phyloP scores from a whole-genome alignment of 2,888 invertebrate species.

The Acrobasis repandana region DNA sequence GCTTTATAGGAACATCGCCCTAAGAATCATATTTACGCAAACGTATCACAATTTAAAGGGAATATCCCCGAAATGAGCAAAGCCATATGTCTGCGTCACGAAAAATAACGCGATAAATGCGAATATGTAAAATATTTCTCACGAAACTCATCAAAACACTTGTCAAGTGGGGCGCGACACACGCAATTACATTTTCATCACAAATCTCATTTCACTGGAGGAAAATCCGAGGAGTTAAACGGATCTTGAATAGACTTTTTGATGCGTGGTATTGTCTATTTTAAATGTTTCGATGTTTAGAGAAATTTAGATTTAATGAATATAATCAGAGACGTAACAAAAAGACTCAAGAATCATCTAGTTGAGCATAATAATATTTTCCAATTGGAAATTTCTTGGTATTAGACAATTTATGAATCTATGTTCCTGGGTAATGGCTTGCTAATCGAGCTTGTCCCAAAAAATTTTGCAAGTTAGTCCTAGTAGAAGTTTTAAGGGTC shows the following conservation, averaged over 20 bases:
- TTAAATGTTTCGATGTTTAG: neutral
- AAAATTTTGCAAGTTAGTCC: too few species aligned
- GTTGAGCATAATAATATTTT: too few species aligned
- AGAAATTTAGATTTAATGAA: too few species aligned
- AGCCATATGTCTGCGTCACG: neutral
- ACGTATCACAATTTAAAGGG: neutral
- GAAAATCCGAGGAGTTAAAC: conserved; percentile 51
- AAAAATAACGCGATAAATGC: conserved; percentile 21
- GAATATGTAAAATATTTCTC: conserved; percentile 34
- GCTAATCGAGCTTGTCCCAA: too few species aligned
- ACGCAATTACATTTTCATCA: conserved; percentile 65
- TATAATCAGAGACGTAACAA: too few species aligned
- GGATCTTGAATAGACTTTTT: conserved; percentile 36
- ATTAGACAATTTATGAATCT: too few species aligned
- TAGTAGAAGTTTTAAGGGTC: too few species aligned
- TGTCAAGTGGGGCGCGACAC: conserved; percentile 54
- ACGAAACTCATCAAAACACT: conserved; percentile 55
- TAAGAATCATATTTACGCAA: neutral
- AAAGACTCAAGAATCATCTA: too few species aligned
- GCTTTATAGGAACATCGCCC: neutral
- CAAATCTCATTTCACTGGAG: conserved; percentile 53
- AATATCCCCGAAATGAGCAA: neutral
- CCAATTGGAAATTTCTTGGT: too few species aligned
- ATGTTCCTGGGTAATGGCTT: too few species aligned
- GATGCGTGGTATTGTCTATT: conserved; percentile 6